Percentiles rank a stretch among this genome's conserved stretches.
phyloP scores from a whole-genome alignment of 2,888 invertebrate species.

The Synergus itoensis region DNA sequence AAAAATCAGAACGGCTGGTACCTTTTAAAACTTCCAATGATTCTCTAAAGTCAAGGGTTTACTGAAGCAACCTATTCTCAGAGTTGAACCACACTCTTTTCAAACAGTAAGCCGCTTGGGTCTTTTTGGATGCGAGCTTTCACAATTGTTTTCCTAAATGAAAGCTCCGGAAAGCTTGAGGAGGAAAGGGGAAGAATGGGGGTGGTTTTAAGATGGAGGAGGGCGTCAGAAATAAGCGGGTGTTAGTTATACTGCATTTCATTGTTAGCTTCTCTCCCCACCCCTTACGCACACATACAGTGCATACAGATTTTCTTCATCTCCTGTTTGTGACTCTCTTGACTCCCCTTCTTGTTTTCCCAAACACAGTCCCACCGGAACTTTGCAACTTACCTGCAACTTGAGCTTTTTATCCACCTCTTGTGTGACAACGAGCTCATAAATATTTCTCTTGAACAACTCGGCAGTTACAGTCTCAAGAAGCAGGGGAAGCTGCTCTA shows the following conservation, averaged over 20 bases:
- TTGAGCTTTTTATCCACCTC: conserved; percentile 53
- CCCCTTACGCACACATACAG: conserved; percentile 22
- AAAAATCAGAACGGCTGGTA: background rate
- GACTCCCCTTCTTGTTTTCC: conserved; percentile 45
- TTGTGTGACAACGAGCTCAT: conserved; percentile 36
- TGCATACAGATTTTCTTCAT: conserved; percentile 14
- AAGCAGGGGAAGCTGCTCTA: background rate
- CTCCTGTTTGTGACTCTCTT: conserved; percentile 45
- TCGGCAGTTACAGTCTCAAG: conserved; percentile 29
- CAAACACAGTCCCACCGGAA: conserved; percentile 51
- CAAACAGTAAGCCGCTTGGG: conserved; percentile 49
- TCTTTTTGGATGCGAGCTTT: conserved; percentile 56
- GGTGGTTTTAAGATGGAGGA: conserved; percentile 1
- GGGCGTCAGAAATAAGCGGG: conserved; percentile 39
- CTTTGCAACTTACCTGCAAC: conserved; percentile 55
- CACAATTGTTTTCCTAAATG: conserved; percentile 66
- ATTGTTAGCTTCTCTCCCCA: conserved; percentile 52
- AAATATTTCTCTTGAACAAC: conserved; percentile 37
- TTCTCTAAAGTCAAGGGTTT: conserved; percentile 7
- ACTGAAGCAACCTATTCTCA: background rate
- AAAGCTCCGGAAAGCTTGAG: conserved; percentile 60
- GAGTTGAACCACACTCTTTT: conserved; percentile 37
- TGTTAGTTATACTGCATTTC: conserved; percentile 61
- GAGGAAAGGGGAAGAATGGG: conserved; percentile 39
- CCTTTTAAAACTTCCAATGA: conserved; percentile 24